phyloP scores from a whole-genome alignment of 2,113 vertebrate species.

The Pungitius pungitius region DNA sequence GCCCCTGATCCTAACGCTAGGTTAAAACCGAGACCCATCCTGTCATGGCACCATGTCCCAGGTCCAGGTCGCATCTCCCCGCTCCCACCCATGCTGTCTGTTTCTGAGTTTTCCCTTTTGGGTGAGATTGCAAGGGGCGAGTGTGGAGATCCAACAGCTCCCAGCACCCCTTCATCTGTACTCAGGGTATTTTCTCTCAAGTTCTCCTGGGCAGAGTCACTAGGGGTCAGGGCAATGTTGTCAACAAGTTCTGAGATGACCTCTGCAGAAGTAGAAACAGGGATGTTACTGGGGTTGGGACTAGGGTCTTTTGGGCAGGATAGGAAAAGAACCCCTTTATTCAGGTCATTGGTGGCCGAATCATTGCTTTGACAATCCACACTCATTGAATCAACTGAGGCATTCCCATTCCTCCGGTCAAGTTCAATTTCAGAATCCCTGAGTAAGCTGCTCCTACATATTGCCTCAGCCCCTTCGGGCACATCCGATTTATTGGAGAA shows the following conservation, averaged over 20 bases:
- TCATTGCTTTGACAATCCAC: conserved; percentile 46
- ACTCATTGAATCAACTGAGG: conserved; percentile 42
- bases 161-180: conserved; percentile 73
- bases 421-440: conserved; percentile 62
- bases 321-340: conserved; percentile 81
- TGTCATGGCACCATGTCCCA: conserved; percentile 62
- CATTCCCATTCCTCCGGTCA: conserved; percentile 76
- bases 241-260: conserved; percentile 74
- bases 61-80: conserved; percentile 50
- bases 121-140: conserved; percentile 82
- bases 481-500: conserved; percentile 53
- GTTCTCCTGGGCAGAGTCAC: conserved; percentile 81
- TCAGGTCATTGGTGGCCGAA: conserved; percentile 82
- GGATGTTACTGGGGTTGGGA: conserved; percentile 82
- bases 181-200: conserved; percentile 78
- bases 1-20: conserved; percentile 55
- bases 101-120: conserved; percentile 85
- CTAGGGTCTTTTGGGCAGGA: conserved; percentile 78
- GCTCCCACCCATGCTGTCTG: conserved; percentile 38
- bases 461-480: conserved; percentile 44
- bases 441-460: conserved; percentile 24
- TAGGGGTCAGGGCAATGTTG: conserved; percentile 71
- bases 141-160: conserved; percentile 72
- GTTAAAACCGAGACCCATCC: conserved; percentile 50
- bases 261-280: conserved; percentile 76